Evolutionary conservation across 2,113 vertebrate species (phyloP).

Genomic region (Conger conger): DNA sequence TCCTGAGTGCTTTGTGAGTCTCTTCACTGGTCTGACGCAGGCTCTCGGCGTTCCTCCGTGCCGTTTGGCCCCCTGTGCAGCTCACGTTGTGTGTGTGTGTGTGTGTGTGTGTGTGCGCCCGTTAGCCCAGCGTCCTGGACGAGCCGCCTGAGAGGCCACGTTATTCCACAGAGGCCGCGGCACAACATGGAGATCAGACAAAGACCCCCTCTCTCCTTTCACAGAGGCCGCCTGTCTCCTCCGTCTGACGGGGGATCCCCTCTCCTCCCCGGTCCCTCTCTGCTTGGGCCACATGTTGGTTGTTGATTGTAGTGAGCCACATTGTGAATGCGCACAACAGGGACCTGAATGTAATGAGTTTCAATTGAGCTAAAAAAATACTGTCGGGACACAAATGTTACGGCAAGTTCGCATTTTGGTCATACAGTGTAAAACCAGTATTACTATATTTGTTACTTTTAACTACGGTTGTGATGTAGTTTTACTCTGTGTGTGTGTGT

Average conservation of each 20-base stretch:
- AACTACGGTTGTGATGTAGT: neutral
- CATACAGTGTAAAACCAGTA: neutral
- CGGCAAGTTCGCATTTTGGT: neutral
- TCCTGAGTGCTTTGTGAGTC: too few species aligned
- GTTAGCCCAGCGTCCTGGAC: too few species aligned
- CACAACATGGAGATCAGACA: conserved; percentile 71
- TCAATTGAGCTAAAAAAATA: conserved; percentile 61
- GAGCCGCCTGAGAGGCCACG: conserved; percentile 45
- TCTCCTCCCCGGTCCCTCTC: conserved; percentile 42
- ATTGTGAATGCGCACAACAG: conserved; percentile 42
- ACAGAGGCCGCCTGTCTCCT: conserved; percentile 58
- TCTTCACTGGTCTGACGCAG: neutral
- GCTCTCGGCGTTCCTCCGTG: neutral
- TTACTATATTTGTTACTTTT: neutral
- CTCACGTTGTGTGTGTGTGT: conserved; percentile 22
- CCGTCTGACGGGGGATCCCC: conserved; percentile 28
- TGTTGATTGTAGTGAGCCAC: conserved; percentile 71
- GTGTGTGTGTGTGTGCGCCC: conserved; percentile 47
- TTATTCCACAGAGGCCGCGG: conserved; percentile 69
- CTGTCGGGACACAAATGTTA: conserved; percentile 12
- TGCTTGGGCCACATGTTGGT: conserved; percentile 69
- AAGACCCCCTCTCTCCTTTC: conserved; percentile 61
- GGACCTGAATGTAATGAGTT: conserved; percentile 52
- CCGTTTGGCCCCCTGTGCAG: neutral
- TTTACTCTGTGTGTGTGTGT: neutral